Evolutionary conservation across 2,797 vertebrate genomes (phyloP).

Genomic region (Distichodus sexfasciatus): DNA sequence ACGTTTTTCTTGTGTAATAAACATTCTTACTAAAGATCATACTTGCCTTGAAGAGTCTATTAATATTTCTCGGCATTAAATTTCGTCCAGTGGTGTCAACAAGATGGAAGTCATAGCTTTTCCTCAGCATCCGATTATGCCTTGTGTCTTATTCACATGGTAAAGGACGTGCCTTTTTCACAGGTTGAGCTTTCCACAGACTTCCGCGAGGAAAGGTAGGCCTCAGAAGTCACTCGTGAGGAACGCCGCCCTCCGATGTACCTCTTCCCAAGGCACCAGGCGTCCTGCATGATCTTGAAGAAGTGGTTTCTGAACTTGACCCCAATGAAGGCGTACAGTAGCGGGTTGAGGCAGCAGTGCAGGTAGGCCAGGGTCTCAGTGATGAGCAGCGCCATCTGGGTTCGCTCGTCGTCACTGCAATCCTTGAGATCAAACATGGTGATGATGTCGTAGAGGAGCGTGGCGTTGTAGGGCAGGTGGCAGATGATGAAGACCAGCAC

Average conservation of each 20-base stretch:
- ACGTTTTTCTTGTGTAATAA: neutral
- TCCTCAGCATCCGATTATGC: neutral
- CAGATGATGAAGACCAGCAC: conserved; percentile 82
- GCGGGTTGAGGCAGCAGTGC: conserved; percentile 83
- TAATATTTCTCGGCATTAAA: neutral
- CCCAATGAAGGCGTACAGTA: conserved; percentile 84
- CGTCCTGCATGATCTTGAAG: conserved; percentile 69
- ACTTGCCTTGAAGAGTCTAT: neutral
- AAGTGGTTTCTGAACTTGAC: conserved; percentile 84
- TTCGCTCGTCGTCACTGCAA: conserved; percentile 51
- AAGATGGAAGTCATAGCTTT: neutral
- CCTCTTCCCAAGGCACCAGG: conserved; percentile 69
- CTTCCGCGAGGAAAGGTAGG: conserved; percentile 68
- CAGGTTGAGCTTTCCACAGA: conserved; percentile 72
- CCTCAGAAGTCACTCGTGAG: conserved; percentile 73
- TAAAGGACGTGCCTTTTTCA: conserved; percentile 81
- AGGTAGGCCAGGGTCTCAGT: conserved; percentile 79
- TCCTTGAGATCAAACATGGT: conserved; percentile 44
- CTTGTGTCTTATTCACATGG: conserved; percentile 74
- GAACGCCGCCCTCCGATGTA: conserved; percentile 58
- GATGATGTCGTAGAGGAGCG: conserved; percentile 67
- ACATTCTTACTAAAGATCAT: neutral
- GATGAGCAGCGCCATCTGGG: conserved; percentile 49
- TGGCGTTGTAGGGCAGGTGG: conserved; percentile 84
- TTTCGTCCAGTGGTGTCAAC: neutral